Evolutionary conservation across 2,113 vertebrate genomes (phyloP).

Genomic region (Atrichornis clamosus): DNA sequence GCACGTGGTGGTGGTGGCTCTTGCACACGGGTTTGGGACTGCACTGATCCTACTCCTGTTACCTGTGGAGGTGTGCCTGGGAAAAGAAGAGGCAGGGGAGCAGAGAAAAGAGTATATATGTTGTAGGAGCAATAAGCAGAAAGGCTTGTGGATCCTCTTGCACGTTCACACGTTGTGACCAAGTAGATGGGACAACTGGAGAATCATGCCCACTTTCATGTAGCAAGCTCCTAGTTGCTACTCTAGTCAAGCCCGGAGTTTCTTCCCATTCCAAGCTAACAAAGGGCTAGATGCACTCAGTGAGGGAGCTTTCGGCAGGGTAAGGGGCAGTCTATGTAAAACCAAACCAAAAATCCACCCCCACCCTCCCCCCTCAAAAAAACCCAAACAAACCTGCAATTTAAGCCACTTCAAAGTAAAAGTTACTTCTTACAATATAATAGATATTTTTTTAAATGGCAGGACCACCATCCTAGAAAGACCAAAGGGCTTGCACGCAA

Average conservation of each 20-base stretch:
- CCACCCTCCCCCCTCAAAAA: neutral
- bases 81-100: conserved; percentile 18
- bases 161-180: neutral
- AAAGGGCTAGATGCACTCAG: conserved; percentile 38
- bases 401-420: conserved; percentile 70
- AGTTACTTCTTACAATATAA: conserved; percentile 58
- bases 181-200: neutral
- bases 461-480: conserved; percentile 73
- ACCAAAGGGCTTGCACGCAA: conserved; percentile 48
- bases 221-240: conserved; percentile 38
- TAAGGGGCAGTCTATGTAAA: neutral
- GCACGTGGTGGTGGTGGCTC: neutral
- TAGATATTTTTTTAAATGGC: conserved; percentile 65
- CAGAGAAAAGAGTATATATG: conserved; percentile 27
- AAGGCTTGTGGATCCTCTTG: conserved; percentile 51
- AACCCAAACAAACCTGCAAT: neutral
- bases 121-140: conserved; percentile 60
- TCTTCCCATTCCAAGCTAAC: conserved; percentile 6
- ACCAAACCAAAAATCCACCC: neutral
- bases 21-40: neutral
- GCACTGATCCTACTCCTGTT: neutral
- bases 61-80: neutral
- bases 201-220: neutral
- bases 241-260: conserved; percentile 40
- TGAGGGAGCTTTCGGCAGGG: neutral